phyloP scores from a whole-genome alignment of 2,797 vertebrate genomes.

The Parotocinclus haroldoi region DNA sequence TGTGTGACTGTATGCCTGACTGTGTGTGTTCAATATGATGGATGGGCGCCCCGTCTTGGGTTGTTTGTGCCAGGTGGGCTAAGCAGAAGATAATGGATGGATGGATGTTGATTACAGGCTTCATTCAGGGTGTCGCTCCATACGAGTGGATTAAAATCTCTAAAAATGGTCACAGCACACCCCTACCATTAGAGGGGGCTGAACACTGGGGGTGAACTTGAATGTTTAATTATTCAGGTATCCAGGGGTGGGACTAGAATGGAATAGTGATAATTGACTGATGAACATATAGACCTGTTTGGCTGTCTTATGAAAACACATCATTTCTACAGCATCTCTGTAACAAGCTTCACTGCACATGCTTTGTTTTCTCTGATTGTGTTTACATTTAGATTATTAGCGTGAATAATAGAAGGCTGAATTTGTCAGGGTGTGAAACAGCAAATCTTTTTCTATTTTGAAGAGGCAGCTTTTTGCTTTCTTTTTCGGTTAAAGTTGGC shows the following conservation, averaged over 20 bases:
- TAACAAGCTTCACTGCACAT: constrained; percentile 21
- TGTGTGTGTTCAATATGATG: no score
- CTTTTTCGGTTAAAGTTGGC: constrained; percentile 72
- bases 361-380: no score
- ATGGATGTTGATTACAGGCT: no score
- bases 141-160: no score
- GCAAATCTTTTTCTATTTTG: constrained; percentile 53
- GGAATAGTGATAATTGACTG: constrained; percentile 36
- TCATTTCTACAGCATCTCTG: constrained; percentile 27
- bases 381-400: no score
- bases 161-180: no score
- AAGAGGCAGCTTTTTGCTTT: constrained; percentile 71
- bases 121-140: no score
- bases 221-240: background rate
- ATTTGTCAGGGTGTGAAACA: constrained; percentile 15
- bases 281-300: constrained; percentile 24
- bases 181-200: constrained; percentile 55
- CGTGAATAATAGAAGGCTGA: background rate
- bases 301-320: constrained; percentile 41
- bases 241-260: constrained; percentile 3
- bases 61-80: no score
- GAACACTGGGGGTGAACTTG: constrained; percentile 17
- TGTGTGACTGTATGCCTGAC: no score
- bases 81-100: no score
- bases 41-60: no score